Evolutionary conservation across 2,888 invertebrate species (phyloP).

Genomic region (Leptopilina drosophilae): DNA sequence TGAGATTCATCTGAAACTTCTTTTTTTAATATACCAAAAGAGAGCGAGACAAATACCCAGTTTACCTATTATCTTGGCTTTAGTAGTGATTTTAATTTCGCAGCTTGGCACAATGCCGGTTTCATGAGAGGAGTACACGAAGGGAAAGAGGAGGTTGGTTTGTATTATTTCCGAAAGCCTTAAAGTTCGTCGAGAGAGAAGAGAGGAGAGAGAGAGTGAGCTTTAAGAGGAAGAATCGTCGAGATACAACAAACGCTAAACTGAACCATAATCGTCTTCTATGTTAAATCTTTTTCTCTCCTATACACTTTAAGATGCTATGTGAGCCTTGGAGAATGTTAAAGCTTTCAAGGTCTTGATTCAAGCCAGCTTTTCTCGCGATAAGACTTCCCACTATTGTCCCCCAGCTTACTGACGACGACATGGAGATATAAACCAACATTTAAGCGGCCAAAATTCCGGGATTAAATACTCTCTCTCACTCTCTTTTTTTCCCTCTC

Average conservation of each 20-base stretch:
- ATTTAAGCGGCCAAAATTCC: conserved; percentile 59
- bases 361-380: conserved; percentile 47
- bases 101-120: conserved; percentile 42
- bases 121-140: conserved; percentile 39
- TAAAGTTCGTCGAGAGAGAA: conserved; percentile 2
- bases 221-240: conserved; percentile 54
- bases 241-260: conserved; percentile 61
- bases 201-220: neutral
- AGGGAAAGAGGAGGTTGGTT: neutral
- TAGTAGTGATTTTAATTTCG: conserved; percentile 48
- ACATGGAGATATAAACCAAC: conserved; percentile 61
- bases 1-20: neutral
- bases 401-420: conserved; percentile 60
- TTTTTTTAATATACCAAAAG: neutral
- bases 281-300: conserved; percentile 70
- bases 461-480: conserved; percentile 57
- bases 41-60: conserved; percentile 19
- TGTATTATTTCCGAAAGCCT: conserved; percentile 41
- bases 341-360: conserved; percentile 35
- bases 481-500: too few species aligned
- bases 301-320: conserved; percentile 47
- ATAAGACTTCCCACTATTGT: conserved; percentile 65
- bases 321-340: conserved; percentile 37
- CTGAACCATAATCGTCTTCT: conserved; percentile 73
- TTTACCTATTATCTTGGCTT: conserved; percentile 38